These are phyloP conservation scores for Diachrysia chrysitis DNA, from an alignment of 2,888 invertebrate species.

Conservation along the genomic window DNA sequence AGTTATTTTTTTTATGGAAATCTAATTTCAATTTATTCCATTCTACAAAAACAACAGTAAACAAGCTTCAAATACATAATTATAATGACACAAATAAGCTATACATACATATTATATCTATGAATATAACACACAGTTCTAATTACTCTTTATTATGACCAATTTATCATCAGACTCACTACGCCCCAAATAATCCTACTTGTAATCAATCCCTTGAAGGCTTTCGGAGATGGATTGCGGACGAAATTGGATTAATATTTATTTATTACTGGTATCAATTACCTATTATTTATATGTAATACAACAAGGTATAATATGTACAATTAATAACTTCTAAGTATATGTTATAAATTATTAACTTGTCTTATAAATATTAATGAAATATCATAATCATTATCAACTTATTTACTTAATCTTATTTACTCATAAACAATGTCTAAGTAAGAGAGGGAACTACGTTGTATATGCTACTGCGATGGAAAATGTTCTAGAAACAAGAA, in stretches of 20 bases:
- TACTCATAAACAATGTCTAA: not conserved
- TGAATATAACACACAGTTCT: slow-evolving; percentile 15
- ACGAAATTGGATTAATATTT: slow-evolving; percentile 28
- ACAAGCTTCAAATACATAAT: too few relatives aligned
- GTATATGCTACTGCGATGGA: not conserved
- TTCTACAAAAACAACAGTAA: too few relatives aligned
- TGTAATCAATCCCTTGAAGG: slow-evolving; percentile 30
- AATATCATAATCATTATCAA: not conserved
- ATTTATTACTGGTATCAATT: slow-evolving; percentile 10
- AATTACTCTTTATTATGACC: slow-evolving; percentile 46
- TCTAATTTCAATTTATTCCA: too few relatives aligned
- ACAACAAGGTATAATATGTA: not conserved
- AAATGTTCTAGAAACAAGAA: not conserved
- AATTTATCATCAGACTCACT: slow-evolving; percentile 46
- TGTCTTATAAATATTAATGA: not conserved
- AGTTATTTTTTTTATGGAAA: too few relatives aligned
- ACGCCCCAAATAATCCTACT: slow-evolving; percentile 31
- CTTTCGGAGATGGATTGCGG: slow-evolving; percentile 33
- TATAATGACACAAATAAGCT: not conserved
- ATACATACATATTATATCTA: not conserved
- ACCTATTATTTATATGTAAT: not conserved
- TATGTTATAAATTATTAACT: not conserved
- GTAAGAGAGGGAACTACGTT: not conserved
- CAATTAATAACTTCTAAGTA: slow-evolving; percentile 1
- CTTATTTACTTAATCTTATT: not conserved